Conservation (phyloP, 2,797 vertebrate genomes). For the Chiroxiphia lanceolata region DNA sequence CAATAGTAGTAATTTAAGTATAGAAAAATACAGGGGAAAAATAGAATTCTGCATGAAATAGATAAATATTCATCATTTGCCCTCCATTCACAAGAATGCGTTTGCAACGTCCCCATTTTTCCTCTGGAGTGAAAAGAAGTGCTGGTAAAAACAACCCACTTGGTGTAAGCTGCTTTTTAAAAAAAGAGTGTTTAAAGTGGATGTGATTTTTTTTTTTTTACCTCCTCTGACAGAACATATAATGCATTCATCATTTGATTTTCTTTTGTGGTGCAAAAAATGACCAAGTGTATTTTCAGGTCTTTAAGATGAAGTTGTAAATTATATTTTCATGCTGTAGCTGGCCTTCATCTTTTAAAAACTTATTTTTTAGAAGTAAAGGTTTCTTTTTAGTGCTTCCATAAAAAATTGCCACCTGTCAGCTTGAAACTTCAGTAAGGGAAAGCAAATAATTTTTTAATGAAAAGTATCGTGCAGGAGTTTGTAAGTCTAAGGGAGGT, state of each 20-base stretch:
- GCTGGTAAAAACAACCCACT: slow-evolving; percentile 24
- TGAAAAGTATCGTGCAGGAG: slow-evolving; percentile 36
- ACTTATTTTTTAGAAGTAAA: slow-evolving; percentile 59
- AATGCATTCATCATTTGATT: slow-evolving; percentile 58
- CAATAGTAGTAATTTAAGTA: slow-evolving; percentile 46
- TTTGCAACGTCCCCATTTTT: slow-evolving; percentile 34
- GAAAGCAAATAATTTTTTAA: slow-evolving; percentile 68
- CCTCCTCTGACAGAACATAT: slow-evolving; percentile 45
- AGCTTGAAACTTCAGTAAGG: slow-evolving; percentile 63
- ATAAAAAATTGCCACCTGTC: slow-evolving; percentile 68
- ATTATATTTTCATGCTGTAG: slow-evolving; percentile 65
- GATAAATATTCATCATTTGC: slow-evolving; percentile 52
- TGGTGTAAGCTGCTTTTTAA: slow-evolving; percentile 24
- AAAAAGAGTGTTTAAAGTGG: slow-evolving; percentile 36
- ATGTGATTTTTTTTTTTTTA: neutral
- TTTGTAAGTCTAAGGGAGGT: slow-evolving; percentile 63
- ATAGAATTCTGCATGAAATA: slow-evolving; percentile 49
- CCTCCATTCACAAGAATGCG: slow-evolving; percentile 57
- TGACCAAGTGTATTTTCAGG: slow-evolving; percentile 56
- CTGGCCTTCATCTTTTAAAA: slow-evolving; percentile 63
- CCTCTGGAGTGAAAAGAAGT: slow-evolving; percentile 43
- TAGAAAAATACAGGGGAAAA: slow-evolving; percentile 43
- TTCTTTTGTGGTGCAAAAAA: slow-evolving; percentile 64
- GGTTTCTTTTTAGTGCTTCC: slow-evolving; percentile 58
- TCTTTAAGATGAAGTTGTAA: slow-evolving; percentile 67